phyloP scores from a whole-genome alignment of 1,140 invertebrate species.

The Drosophila paulistorum region DNA sequence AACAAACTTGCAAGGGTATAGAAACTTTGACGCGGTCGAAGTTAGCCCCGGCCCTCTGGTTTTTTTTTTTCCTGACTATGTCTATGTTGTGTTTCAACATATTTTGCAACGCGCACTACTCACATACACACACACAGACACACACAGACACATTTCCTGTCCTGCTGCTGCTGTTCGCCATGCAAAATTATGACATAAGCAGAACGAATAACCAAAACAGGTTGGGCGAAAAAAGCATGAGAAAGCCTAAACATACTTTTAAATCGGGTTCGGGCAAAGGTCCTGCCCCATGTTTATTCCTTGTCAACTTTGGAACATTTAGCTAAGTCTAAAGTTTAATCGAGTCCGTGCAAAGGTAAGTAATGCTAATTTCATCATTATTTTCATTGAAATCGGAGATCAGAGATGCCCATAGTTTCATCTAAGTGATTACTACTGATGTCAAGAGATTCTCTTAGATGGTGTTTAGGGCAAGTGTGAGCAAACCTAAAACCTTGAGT shows the following conservation, averaged over 20 bases:
- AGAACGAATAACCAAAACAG: conserved; percentile 11
- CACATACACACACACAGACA: conserved; percentile 4
- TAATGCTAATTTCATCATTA: not conserved
- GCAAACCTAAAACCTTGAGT: too few species aligned
- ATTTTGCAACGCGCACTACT: conserved; percentile 17
- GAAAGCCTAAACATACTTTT: not conserved
- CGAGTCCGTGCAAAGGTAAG: not conserved
- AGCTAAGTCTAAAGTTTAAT: not conserved
- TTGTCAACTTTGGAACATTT: not conserved
- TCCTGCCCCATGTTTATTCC: too few species aligned
- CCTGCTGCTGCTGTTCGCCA: not conserved
- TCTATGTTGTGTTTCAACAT: conserved; percentile 3
- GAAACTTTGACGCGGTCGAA: too few species aligned
- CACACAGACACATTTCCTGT: conserved; percentile 15
- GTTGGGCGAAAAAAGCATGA: not conserved
- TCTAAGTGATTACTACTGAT: too few species aligned
- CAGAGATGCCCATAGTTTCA: too few species aligned
- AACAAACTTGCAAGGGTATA: too few species aligned
- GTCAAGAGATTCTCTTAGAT: too few species aligned
- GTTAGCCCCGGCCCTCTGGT: too few species aligned
- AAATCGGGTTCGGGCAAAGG: too few species aligned
- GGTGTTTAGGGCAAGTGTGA: too few species aligned
- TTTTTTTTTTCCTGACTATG: conserved; percentile 43
- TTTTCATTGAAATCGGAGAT: too few species aligned
- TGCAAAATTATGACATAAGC: conserved; percentile 65